Evolutionary conservation across 2,113 vertebrate genomes (phyloP).

Genomic region (Hydrolagus affinis): DNA sequence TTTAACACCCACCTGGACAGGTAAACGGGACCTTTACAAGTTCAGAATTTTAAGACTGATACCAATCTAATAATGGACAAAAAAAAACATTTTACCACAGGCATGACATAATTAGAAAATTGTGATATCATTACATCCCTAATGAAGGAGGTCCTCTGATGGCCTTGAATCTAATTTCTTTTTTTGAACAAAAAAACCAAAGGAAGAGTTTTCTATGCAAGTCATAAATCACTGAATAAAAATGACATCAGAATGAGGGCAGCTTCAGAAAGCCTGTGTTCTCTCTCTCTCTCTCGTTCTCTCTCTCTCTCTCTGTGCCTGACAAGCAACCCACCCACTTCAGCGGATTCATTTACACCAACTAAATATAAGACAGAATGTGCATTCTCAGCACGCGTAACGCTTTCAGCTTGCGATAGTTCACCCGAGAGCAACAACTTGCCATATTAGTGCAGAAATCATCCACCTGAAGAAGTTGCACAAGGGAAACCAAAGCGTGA

Average conservation of each 20-base stretch:
- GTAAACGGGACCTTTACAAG: background rate
- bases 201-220: background rate
- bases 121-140: background rate
- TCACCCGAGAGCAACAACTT: background rate
- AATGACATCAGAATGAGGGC: constrained; percentile 14
- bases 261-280: background rate
- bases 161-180: constrained; percentile 2
- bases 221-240: constrained; percentile 23
- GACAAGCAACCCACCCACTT: background rate
- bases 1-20: background rate
- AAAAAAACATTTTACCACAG: background rate
- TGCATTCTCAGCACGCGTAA: constrained; percentile 10
- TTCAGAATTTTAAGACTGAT: background rate
- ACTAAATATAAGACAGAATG: constrained; percentile 30
- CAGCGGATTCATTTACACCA: background rate
- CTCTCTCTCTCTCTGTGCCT: too few species aligned
- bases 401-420: background rate
- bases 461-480: background rate
- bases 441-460: background rate
- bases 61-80: constrained; percentile 7
- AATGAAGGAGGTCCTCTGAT: constrained; percentile 8
- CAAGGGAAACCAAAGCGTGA: background rate
- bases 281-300: too few species aligned
- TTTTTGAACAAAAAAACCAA: background rate
- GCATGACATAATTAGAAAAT: background rate